Conservation (phyloP, 2,888 invertebrate genomes). For the Mimas tiliae region DNA sequence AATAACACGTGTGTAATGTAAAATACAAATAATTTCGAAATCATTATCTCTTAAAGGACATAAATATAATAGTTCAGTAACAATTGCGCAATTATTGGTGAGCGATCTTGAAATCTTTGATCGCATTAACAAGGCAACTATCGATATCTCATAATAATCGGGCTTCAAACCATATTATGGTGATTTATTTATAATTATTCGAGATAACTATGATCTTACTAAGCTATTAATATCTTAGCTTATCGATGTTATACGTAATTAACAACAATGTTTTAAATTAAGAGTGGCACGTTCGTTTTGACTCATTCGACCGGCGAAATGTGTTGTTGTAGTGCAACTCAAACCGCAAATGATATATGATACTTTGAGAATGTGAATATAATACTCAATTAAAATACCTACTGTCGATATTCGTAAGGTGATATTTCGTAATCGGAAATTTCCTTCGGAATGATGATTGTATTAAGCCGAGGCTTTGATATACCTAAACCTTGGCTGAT, state of each 20-base stretch:
- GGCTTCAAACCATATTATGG: neutral
- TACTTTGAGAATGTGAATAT: constrained; percentile 47
- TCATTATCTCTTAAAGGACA: constrained; percentile 5
- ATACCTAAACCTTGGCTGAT: neutral
- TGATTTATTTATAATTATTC: too few relatives aligned
- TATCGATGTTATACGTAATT: neutral
- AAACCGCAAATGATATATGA: constrained; percentile 51
- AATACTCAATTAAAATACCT: constrained; percentile 17
- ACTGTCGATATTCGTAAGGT: constrained; percentile 3
- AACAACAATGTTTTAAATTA: constrained; percentile 1
- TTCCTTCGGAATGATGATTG: neutral
- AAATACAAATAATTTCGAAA: neutral
- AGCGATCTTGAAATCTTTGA: constrained; percentile 7
- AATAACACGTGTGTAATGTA: neutral
- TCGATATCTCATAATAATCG: constrained; percentile 3
- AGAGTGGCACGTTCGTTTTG: constrained; percentile 7
- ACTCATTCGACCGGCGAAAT: constrained; percentile 14
- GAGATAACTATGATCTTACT: neutral
- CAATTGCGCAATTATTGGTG: constrained; percentile 10
- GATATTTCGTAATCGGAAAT: constrained; percentile 14
- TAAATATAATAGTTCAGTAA: neutral
- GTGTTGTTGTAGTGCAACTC: constrained; percentile 22
- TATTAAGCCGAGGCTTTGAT: neutral
- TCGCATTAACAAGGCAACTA: neutral
- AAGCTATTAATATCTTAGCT: neutral